Evolutionary conservation across 2,888 invertebrate species (phyloP), one percentile per base, ranked within the genome.

Genomic region (Notodonta ziczac): DNA sequence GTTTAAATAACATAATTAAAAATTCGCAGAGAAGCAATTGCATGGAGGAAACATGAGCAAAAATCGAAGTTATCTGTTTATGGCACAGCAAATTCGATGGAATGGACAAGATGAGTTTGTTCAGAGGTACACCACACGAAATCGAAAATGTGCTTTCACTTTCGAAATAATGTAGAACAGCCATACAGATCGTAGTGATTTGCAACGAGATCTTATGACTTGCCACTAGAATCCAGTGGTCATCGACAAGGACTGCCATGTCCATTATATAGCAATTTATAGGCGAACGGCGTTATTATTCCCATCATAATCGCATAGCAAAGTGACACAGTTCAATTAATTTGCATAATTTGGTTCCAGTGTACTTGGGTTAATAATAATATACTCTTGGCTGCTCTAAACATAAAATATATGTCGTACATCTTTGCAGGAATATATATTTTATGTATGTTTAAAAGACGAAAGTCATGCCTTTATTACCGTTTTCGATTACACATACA

Each of bases 121-220:
- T 12, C 10, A 16, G 40, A 14, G 55, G 8, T 55, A 8, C 40
- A 40, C 12, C 14, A 14, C 39, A 39, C 16, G 39, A 55, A 55
- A 55, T 55, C 39, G 55, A 55, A 55, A 55, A 40, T 3, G 8
- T 14, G 55, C 55, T 55, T 40, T 55, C 40, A 13, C 55, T 55
- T 55, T 55, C 55, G 14, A 40, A 35, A n/a, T 8, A 16, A 52
- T 12, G 32, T 52, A 52, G 52, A 5, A 32, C 52, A 32, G 52
- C 6, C 12, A 24, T 10, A 32, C 32, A 52, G 24, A 52, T 16
- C 8, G 16, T 16, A 9, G 16, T 13, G 51, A 24, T 51, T 4
- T 51, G 51, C 8, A 7, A 10, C 51, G 24, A 51, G 9, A 24
- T 50, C 14, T 51, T 9, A 51, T 51, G 51, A n/a, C 13, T 46